Conservation (phyloP, 2,888 invertebrate species). For the Ophion slaviceki region DNA sequence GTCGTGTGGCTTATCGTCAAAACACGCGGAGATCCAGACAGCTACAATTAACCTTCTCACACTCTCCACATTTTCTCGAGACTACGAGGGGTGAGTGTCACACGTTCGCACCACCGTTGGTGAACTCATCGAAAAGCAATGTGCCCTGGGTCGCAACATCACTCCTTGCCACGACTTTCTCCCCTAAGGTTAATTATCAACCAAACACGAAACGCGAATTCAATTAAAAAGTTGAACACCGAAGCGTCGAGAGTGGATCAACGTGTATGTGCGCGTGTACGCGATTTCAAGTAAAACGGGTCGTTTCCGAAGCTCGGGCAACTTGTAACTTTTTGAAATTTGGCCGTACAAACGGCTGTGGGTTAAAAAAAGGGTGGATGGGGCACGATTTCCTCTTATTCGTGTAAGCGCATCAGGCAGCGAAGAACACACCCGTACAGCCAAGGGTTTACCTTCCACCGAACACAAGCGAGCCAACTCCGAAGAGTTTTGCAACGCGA, state of each 20-base stretch:
- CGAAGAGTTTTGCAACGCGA: constrained; percentile 43
- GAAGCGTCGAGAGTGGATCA: not conserved
- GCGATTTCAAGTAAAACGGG: constrained; percentile 12
- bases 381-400: constrained; percentile 36
- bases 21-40: constrained; percentile 60
- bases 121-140: constrained; percentile 34
- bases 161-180: constrained; percentile 25
- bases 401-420: constrained; percentile 23
- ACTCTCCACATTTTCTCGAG: constrained; percentile 63
- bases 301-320: constrained; percentile 17
- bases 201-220: constrained; percentile 65
- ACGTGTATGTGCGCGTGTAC: constrained; percentile 18
- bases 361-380: not conserved
- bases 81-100: not conserved
- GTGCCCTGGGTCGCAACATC: constrained; percentile 8
- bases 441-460: constrained; percentile 25
- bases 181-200: constrained; percentile 64
- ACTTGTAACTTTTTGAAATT: constrained; percentile 36
- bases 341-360: constrained; percentile 31
- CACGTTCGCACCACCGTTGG: constrained; percentile 11
- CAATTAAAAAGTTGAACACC: constrained; percentile 72
- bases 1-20: constrained; percentile 51
- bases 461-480: constrained; percentile 47
- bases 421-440: constrained; percentile 23
- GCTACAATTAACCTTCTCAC: constrained; percentile 12